Base-by-base conservation (phyloP, 1,140 invertebrate species). In the Anthonomus grandis region DNA sequence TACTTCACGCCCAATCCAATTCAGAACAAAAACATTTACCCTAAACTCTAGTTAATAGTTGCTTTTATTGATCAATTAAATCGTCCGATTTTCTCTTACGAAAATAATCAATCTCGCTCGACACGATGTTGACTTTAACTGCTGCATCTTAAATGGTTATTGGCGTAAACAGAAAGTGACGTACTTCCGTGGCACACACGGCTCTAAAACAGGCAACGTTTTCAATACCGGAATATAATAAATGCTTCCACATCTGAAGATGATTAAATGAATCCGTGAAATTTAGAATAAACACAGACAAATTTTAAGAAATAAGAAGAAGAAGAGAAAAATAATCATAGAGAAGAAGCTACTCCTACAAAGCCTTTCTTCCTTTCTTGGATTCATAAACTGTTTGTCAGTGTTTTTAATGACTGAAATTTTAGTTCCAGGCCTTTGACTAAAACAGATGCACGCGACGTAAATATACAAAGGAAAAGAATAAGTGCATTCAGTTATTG, bases 141-240 rank as follows among this genome's bases (percentile, higher is more conserved):
- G n/a, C n/a, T n/a, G 64, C 62, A 58, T 64, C 62, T 63, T 66
- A 64, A 66, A 66, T 62, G 66, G 60, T 68, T 68, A 68, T 68
- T 64, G 62, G 53, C 60, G 60, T 68, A 68, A 66, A 66, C 64
- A 66, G 58, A 59, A 53, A 64, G 59, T 63, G 66, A 68, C 64
- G 66, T 56, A 62, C 58, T 68, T 68, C 66, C 66, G 64, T 64
- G 61, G 56, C n/a, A n/a, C n/a, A n/a, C n/a, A n/a, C n/a, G n/a
- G n/a, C n/a, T n/a, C n/a, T n/a, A n/a, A n/a, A n/a, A n/a, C n/a
- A n/a, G n/a, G n/a, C n/a, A n/a, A n/a, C n/a, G n/a, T n/a, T n/a
- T n/a, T n/a, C n/a, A n/a, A n/a, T n/a, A n/a, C n/a, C n/a, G n/a
- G n/a, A n/a, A n/a, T n/a, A n/a, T n/a, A n/a, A n/a, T n/a, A n/a